Conservation (phyloP, 2,113 vertebrate species). For the Phoenicopterus ruber region DNA sequence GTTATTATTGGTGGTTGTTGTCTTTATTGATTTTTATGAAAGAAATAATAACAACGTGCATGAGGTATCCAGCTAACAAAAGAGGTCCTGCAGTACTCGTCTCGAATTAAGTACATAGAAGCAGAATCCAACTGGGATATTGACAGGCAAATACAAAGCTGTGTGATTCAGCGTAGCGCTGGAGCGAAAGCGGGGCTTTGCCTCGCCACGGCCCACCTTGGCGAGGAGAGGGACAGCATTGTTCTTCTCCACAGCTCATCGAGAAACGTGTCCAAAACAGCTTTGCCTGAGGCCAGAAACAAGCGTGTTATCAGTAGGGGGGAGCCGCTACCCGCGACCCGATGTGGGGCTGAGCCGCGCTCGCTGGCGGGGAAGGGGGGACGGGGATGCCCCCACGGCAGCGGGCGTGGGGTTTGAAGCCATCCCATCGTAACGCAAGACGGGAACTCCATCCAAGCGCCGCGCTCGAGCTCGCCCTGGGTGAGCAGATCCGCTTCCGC, state of each 20-base stretch:
- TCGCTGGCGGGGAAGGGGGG: not conserved
- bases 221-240: not conserved
- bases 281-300: not conserved
- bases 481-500: not conserved
- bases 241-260: not conserved
- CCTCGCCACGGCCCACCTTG: not conserved
- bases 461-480: too few relatives aligned
- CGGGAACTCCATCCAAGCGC: not conserved
- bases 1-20: slow-evolving; percentile 51
- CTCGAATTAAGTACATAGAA: slow-evolving; percentile 40
- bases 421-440: not conserved
- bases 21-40: slow-evolving; percentile 62
- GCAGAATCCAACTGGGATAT: slow-evolving; percentile 50
- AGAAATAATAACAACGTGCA: slow-evolving; percentile 54
- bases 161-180: not conserved
- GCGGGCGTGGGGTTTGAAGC: not conserved
- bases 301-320: not conserved
- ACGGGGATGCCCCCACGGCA: not conserved
- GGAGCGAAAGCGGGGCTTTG: not conserved
- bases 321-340: not conserved
- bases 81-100: slow-evolving; percentile 50
- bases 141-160: slow-evolving; percentile 53
- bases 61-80: slow-evolving; percentile 58
- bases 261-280: not conserved
- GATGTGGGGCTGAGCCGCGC: too few relatives aligned